Base-by-base conservation (phyloP, 2,113 vertebrate genomes). In the Cyphotilapia sp. region DNA sequence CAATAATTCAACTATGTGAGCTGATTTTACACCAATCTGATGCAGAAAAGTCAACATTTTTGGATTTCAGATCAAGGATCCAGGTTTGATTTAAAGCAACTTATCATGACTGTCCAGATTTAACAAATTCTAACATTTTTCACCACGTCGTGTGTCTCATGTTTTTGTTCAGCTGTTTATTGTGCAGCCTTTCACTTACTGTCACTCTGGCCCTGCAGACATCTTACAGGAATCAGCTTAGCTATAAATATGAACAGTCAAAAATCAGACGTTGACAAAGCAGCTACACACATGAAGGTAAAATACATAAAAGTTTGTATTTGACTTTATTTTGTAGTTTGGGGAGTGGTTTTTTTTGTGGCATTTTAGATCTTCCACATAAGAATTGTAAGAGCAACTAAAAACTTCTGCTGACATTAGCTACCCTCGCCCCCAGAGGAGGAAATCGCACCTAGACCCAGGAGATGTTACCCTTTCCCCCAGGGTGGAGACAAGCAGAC, bases 11-110 rank as follows among this genome's bases (percentile, higher is more conserved):
- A 22, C 11, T n/a, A 38, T 22, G 33, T 69, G 19, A 40, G 63
- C 0, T 1, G 63, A 38, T 69, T 40, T 38, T 22, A 38, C 19
- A 69, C 19, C 11, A 40, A 4, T 22, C 19, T 22, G 33, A 22
- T 38, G 33, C 33, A 69, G 33, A 69, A 13, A 22, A 69, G 61
- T 69, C 33, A 38, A 69, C 19, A 69, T 69, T 69, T 69, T 66
- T 66, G 31, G 61, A 66, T 66, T 66, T n/a, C 31, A 66, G 17
- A 38, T 66, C 61, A n/a, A 66, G 17, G 31, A 38, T 12, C 61
- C 31, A n/a, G 61, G 33, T 69, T 69, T 69, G 11, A 69, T 69
- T 69, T 40, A 69, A 69, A 69, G 19, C 61, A 69, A 22, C 4
- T 2, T 22, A 2, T 69, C 56, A 29, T 13, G 33, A 38, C 33